These are phyloP conservation scores for Marmota flaviventris DNA, from an alignment of 2,113 vertebrate species.

Conservation along the genomic window DNA sequence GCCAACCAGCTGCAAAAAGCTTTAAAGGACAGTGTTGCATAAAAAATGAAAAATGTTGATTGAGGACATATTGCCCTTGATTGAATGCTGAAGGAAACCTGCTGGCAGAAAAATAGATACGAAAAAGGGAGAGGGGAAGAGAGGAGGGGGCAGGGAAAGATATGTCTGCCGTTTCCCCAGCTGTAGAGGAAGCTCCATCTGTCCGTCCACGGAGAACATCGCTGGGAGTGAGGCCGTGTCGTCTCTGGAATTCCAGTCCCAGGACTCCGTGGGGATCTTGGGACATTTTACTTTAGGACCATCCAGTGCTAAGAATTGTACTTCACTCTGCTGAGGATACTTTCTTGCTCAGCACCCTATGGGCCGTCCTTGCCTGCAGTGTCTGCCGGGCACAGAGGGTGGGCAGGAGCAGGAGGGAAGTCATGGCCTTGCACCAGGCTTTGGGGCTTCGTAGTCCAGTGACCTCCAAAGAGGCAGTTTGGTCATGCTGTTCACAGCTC, in stretches of 20 bases:
- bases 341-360: rapidly evolving
- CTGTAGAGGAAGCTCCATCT: constrained; percentile 36
- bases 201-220: neutral
- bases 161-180: neutral
- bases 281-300: neutral
- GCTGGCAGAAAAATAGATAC: constrained; percentile 80
- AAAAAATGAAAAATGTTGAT: constrained; percentile 84
- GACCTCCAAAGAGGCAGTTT: neutral
- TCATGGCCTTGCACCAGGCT: neutral
- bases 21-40: constrained; percentile 86
- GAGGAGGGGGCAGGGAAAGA: neutral
- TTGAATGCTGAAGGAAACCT: constrained; percentile 81
- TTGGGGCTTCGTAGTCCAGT: neutral
- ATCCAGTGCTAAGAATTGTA: neutral
- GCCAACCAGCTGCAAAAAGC: constrained; percentile 88
- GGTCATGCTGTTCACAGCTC: neutral
- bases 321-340: rapidly evolving
- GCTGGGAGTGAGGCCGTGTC: neutral
- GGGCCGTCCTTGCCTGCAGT: neutral
- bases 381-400: too few relatives aligned
- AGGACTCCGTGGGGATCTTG: rapidly evolving
- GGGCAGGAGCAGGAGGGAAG: neutral
- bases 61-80: constrained; percentile 86
- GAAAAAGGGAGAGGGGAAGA: neutral
- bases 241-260: constrained; percentile 37